Base-by-base conservation (phyloP, 2,797 vertebrate species). In the Loriculus beryllinus region DNA sequence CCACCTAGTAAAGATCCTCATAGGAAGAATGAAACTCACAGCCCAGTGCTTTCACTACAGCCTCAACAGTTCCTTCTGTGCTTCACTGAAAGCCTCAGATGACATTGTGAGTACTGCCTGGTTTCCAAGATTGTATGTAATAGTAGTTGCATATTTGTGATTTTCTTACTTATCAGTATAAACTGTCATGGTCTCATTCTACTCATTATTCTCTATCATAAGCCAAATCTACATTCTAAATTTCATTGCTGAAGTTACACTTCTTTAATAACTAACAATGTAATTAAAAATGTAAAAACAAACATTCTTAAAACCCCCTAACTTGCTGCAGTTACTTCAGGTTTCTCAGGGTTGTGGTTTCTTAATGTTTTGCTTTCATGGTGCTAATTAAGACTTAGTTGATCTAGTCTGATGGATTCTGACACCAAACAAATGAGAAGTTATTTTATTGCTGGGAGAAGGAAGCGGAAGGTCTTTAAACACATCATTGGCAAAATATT, bases 171-270 rank as follows among this genome's bases (percentile, higher is more conserved):
- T 33, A 43, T 45, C 83, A 86, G 45, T 76, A 81, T 26, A 88
- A 82, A 37, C 14, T 14, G 68, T 70, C 75, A 75, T 6, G 43
- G 76, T 69, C 92, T 93, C 79, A 16, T 37, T 74, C 88, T 92
- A 94, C 60, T 89, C 45, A 17, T 85, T 82, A 82, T 20, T 77
- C 88, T 92, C 88, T 25, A 49, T 72, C 89, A 70, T 86, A 91
- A 39, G 85, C 93, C 78, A 82, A 86, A 78, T 29, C 95, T 96
- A 96, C 92, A 79, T 88, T 94, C 96, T 95, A 94, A 43, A 70
- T 90, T 85, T 82, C 95, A 69, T 70, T 75, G 86, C 82, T 92
- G 91, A 97, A 96, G 76, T 94, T 94, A 93, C 25, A 40, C 29
- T 28, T 82, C 37, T 88, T 92, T 45, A 92, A 92, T 93, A 86